These are phyloP conservation scores for Apomyelois bistriatella DNA, from an alignment of 2,888 invertebrate genomes.

Conservation along the genomic window DNA sequence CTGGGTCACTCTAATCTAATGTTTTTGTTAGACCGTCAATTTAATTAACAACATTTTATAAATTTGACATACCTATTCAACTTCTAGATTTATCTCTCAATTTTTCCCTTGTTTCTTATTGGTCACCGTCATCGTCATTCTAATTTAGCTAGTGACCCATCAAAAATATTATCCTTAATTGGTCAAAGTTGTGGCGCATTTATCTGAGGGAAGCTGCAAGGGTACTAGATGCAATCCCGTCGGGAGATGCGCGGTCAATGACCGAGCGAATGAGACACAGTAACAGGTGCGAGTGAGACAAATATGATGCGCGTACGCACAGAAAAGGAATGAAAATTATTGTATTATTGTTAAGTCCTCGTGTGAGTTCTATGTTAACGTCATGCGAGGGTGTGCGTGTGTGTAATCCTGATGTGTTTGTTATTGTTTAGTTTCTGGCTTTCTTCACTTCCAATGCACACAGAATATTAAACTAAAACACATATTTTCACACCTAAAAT, in stretches of 20 bases:
- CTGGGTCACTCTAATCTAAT: conserved; percentile 60
- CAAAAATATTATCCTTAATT: conserved; percentile 64
- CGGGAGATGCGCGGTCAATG: conserved; percentile 73
- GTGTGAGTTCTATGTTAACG: conserved; percentile 37
- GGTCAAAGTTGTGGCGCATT: conserved; percentile 66
- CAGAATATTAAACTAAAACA: conserved; percentile 43
- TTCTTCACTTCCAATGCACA: conserved; percentile 30
- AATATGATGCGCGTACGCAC: conserved; percentile 74
- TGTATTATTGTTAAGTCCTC: conserved; percentile 68
- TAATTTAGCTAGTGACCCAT: conserved; percentile 27
- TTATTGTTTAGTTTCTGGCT: conserved; percentile 52
- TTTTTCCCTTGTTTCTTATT: no score
- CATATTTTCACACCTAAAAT: conserved; percentile 14
- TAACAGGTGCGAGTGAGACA: conserved; percentile 51
- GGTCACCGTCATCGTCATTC: background rate
- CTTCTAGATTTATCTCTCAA: no score
- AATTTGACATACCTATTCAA: conserved; percentile 7
- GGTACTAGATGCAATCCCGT: conserved; percentile 77
- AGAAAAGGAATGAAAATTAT: conserved; percentile 76
- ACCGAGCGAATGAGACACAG: conserved; percentile 60
- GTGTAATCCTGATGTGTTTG: conserved; percentile 52
- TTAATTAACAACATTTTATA: conserved; percentile 9
- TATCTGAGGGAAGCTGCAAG: conserved; percentile 73
- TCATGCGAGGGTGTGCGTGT: conserved; percentile 38
- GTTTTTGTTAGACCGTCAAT: conserved; percentile 29